Evolutionary conservation across 2,113 vertebrate species (phyloP), one percentile per base, ranked within the genome.

Genomic region (Colaptes auratus): DNA sequence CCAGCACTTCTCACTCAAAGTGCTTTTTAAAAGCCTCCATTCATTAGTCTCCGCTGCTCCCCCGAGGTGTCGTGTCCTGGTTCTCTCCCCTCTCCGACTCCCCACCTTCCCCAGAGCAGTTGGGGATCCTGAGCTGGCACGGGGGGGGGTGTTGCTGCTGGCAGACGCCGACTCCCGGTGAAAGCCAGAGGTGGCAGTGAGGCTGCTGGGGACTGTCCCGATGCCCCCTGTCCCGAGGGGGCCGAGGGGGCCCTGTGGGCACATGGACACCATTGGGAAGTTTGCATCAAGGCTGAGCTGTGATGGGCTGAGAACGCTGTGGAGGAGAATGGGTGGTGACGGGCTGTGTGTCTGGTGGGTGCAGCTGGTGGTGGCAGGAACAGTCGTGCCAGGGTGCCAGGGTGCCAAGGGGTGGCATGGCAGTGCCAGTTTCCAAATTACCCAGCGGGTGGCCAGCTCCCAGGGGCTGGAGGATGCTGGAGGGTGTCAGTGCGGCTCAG

Each of bases 1-100:
- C 17, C 19, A 64, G 81, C 93, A 58, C 93, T 95, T 94, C 87
- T 91, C 93, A 59, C 79, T 92, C 77, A 46, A 88, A 95, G 82
- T 91, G 82, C 92, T 95, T 89, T 91, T 88, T 88, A 96, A 91
- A 96, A 96, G 85, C 74, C 63, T 92, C 94, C 89, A 72, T 93
- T 96, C 82, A 91, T 94, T 91, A 95, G 90, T 81, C 64, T 82
- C 82, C 82, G 80, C 56, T n/a, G 84, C 83, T 95, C 78, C 93
- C 88, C 91, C 23, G 64, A 91, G 95, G 87, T 88, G 89, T 30
- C 6, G 14, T 88, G 94, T 82, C 94, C 95, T 86, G 90, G 72
- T 95, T 92, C 94, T 93, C 83, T 75, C 66, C 84, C 76, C 12
- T 5, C 33, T 61, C 80, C 7, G 12, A 4, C 82, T 92, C 91